These are phyloP conservation scores for Biston betularia DNA, from an alignment of 2,888 invertebrate genomes.

Conservation along the genomic window DNA sequence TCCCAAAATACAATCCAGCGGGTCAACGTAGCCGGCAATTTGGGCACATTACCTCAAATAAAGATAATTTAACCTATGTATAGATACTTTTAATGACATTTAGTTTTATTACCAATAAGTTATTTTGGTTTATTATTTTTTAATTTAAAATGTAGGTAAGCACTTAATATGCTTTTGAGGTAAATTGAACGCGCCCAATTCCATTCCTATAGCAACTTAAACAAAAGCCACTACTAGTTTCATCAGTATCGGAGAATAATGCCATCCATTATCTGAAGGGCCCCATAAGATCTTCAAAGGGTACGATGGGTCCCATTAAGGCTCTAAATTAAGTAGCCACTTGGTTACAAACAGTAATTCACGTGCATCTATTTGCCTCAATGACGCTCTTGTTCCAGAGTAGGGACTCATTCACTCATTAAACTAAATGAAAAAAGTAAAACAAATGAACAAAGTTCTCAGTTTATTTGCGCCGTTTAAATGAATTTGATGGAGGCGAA, in stretches of 20 bases:
- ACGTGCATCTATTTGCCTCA: constrained; percentile 33
- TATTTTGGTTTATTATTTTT: background rate
- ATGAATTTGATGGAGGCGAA: constrained; percentile 17
- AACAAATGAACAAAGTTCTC: constrained; percentile 20
- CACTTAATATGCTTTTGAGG: background rate
- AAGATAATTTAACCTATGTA: too few relatives aligned
- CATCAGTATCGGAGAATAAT: constrained; percentile 36
- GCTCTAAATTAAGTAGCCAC: constrained; percentile 37
- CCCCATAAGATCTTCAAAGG: constrained; percentile 39
- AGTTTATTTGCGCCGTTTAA: constrained; percentile 19
- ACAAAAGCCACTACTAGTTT: constrained; percentile 27
- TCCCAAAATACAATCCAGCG: too few relatives aligned
- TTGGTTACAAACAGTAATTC: constrained; percentile 34
- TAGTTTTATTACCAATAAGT: background rate
- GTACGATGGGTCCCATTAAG: constrained; percentile 39
- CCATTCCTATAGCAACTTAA: constrained; percentile 4
- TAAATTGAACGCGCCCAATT: constrained; percentile 7
- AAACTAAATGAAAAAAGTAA: constrained; percentile 21
- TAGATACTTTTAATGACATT: too few relatives aligned
- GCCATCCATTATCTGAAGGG: constrained; percentile 36
- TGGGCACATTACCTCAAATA: too few relatives aligned
- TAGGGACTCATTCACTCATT: constrained; percentile 11
- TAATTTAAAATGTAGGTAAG: background rate
- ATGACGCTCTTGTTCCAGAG: constrained; percentile 11
- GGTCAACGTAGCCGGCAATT: too few relatives aligned